Percentiles rank a stretch among this genome's conserved stretches.
Conservation (phyloP, 2,888 invertebrate species). For the Melangyna quadrimaculata region DNA sequence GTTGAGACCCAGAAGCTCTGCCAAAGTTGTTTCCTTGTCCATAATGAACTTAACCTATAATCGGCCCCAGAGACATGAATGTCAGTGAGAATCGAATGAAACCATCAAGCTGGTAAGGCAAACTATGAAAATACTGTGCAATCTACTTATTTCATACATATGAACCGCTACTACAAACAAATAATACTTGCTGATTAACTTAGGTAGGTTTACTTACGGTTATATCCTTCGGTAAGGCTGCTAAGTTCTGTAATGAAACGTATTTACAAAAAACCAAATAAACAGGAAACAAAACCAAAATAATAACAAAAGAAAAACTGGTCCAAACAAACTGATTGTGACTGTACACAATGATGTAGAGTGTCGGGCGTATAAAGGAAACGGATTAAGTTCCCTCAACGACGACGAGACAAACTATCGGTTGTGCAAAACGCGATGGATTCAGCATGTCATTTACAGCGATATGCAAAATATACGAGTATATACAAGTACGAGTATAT, state of each 20-base stretch:
- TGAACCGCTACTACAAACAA: constrained; percentile 17
- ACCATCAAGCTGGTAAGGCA: neutral
- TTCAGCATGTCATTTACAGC: constrained; percentile 63
- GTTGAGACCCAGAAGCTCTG: constrained; percentile 94
- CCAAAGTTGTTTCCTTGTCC: constrained; percentile 94
- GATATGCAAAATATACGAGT: constrained; percentile 3
- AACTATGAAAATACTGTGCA: constrained; percentile 33
- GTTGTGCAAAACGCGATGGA: constrained; percentile 50
- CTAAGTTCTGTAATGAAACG: constrained; percentile 88
- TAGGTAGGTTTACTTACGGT: constrained; percentile 84
- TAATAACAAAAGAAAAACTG: constrained; percentile 12
- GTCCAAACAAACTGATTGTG: constrained; percentile 46
- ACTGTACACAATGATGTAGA: constrained; percentile 58
- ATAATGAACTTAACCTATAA: constrained; percentile 94
- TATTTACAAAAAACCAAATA: constrained; percentile 78
- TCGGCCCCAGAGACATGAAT: constrained; percentile 14
- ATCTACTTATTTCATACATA: constrained; percentile 63
- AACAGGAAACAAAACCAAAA: constrained; percentile 21
- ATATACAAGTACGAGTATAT: neutral
- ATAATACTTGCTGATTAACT: constrained; percentile 30
- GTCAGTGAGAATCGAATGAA: constrained; percentile 7
- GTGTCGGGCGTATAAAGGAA: neutral
- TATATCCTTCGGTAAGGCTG: constrained; percentile 89
- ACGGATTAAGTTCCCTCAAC: constrained; percentile 16
- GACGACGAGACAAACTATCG: constrained; percentile 20